Percentiles rank a stretch among this genome's conserved stretches.
phyloP scores from a whole-genome alignment of 2,113 vertebrate species.

The Sphaerodactylus townsendi region DNA sequence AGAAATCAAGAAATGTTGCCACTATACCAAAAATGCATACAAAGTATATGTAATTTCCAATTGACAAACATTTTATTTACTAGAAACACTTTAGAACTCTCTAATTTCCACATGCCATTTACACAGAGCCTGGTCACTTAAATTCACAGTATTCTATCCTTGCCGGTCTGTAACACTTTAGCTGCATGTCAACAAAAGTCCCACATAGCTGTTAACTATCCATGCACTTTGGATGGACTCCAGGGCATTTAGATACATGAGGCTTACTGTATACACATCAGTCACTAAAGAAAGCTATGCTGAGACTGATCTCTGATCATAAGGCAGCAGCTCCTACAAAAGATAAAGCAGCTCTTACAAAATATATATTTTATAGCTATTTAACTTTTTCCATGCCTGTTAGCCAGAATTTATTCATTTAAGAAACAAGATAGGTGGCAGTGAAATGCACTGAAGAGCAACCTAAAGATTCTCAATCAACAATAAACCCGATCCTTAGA shows the following conservation, averaged over 20 bases:
- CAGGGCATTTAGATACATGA: not conserved
- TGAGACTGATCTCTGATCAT: not conserved
- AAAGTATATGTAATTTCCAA: not conserved
- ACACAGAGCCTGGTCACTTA: not conserved
- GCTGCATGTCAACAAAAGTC: not conserved
- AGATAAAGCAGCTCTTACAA: not conserved
- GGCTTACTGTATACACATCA: slow-evolving; percentile 11
- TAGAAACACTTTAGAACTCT: slow-evolving; percentile 3
- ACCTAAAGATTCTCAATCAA: not conserved
- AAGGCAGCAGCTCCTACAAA: rapidly evolving
- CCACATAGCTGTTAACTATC: not conserved
- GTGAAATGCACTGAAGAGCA: not conserved
- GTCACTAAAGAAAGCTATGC: rapidly evolving
- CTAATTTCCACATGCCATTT: not conserved
- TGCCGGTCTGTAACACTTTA: not conserved
- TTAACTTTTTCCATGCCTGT: not conserved
- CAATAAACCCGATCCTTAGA: not conserved
- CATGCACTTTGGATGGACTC: not conserved
- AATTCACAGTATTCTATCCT: not conserved
- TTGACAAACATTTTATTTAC: slow-evolving; percentile 56
- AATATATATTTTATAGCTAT: not conserved
- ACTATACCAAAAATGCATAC: not conserved
- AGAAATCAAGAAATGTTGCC: not conserved
- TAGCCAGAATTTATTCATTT: not conserved
- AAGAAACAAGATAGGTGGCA: not conserved